Base-by-base conservation (phyloP, 2,113 vertebrate species). In the Dermatemys mawii region DNA sequence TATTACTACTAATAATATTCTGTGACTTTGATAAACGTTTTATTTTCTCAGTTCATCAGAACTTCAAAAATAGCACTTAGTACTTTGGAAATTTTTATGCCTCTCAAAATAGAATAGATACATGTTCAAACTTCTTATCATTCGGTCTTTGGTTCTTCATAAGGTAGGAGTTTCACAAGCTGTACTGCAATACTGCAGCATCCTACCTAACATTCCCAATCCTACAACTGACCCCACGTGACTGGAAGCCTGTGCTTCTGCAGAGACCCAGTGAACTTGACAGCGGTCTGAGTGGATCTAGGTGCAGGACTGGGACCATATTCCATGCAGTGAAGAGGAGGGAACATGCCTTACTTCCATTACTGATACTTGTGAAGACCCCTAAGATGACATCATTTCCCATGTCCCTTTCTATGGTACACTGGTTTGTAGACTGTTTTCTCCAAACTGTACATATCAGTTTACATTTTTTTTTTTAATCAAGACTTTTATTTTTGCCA, bases 281-380 rank as follows among this genome's bases (percentile, higher is more conserved):
- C 73, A 29, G 35, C 73, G 22, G 2, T 57, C 55, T 81, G 51
- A 32, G 73, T 3, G 67, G 84, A 82, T 78, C 67, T 6, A 35
- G 57, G 14, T 60, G 57, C 57, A 60, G 13, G 29, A 60, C 57
- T 60, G 57, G 13, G 32, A 60, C 6, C 57, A 67, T n/a, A 67
- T 67, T 67, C 60, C n/a, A n/a, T 35, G 60, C 32, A 67, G 32
- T 60, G 57, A 79, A 86, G 55, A 57, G 9, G 16, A 81, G 88
- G 32, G 0, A 49, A 49, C 60, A 79, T 2, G 35, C 41, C 11
- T 76, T 73, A 38, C 14, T 41, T 26, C 22, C 0, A 0, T 17
- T 46, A 86, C 54, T 41, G 3, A 6, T 67, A 75, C 27, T 83
- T 75, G 4, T 21, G 78, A n/a, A 67, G 60, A 9, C 60, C 17